These are phyloP conservation scores for Tetragnatha versicolor DNA, from an alignment of 1,140 invertebrate species.

Conservation along the genomic window DNA sequence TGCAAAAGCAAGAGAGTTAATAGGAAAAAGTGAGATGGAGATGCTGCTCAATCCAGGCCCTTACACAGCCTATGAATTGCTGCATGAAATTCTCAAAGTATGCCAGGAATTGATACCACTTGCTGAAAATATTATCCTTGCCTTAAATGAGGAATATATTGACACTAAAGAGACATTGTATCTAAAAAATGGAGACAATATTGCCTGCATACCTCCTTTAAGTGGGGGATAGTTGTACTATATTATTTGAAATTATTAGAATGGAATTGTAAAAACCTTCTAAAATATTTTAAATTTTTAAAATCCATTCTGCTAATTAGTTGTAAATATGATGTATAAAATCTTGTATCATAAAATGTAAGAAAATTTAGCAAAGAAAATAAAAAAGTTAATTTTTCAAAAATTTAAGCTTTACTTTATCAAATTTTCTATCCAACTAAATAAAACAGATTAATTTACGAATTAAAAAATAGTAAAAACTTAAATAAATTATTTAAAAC, in stretches of 20 bases:
- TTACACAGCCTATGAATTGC: constrained; percentile 2
- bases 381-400: too few relatives aligned
- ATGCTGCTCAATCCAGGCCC: background rate
- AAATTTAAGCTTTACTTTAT: too few relatives aligned
- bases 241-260: background rate
- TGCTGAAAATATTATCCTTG: constrained; percentile 31
- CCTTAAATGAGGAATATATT: constrained; percentile 54
- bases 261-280: background rate
- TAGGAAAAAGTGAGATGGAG: constrained; percentile 24
- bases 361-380: too few relatives aligned
- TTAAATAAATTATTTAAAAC: too few relatives aligned
- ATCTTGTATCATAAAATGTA: too few relatives aligned
- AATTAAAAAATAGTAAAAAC: too few relatives aligned
- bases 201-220: constrained; percentile 55
- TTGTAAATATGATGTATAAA: too few relatives aligned
- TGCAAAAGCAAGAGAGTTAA: constrained; percentile 54
- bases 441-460: too few relatives aligned
- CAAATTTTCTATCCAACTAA: too few relatives aligned
- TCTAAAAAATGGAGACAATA: constrained; percentile 54
- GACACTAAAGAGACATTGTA: background rate
- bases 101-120: constrained; percentile 23
- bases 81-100: background rate
- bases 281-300: too few relatives aligned
- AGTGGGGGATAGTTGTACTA: constrained; percentile 52
- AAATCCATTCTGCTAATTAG: too few relatives aligned